Percentiles rank a stretch among this genome's conserved stretches.
Conservation (phyloP, 2,888 invertebrate genomes). For the Stenichneumon culpator region DNA sequence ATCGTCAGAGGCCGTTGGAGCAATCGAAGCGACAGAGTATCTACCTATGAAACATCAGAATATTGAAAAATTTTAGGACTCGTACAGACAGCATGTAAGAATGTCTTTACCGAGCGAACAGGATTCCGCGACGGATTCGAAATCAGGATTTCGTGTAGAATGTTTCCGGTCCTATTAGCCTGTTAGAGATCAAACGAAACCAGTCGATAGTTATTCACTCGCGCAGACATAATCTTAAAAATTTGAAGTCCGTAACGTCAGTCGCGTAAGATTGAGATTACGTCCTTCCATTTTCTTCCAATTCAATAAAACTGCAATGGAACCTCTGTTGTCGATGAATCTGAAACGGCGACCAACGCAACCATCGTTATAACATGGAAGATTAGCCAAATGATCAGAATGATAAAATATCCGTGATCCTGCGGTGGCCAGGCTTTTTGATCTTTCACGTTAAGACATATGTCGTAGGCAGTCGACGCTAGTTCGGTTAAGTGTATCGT, state of each 20-base stretch:
- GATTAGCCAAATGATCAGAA: constrained; percentile 39
- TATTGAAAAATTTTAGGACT: not conserved
- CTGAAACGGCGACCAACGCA: constrained; percentile 42
- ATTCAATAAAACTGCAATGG: not conserved
- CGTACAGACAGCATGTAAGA: not conserved
- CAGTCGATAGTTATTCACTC: not conserved
- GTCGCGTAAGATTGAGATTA: too few species aligned
- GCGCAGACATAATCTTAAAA: not conserved
- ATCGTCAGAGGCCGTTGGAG: constrained; percentile 45
- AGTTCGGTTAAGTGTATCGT: constrained; percentile 41
- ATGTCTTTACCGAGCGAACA: constrained; percentile 24
- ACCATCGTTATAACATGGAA: constrained; percentile 44
- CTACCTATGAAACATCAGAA: constrained; percentile 18
- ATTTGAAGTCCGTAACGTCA: not conserved
- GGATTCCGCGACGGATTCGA: constrained; percentile 2
- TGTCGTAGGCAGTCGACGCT: constrained; percentile 31
- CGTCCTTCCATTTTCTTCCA: too few species aligned
- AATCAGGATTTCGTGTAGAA: constrained; percentile 50
- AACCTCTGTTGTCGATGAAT: constrained; percentile 37
- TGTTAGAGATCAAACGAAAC: constrained; percentile 4
- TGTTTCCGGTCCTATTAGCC: constrained; percentile 52
- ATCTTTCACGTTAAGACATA: not conserved
- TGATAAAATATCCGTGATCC: not conserved
- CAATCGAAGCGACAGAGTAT: constrained; percentile 45
- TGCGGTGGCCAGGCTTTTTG: not conserved